Base-by-base conservation (phyloP, 2,113 vertebrate genomes). In the Coturnix japonica region DNA sequence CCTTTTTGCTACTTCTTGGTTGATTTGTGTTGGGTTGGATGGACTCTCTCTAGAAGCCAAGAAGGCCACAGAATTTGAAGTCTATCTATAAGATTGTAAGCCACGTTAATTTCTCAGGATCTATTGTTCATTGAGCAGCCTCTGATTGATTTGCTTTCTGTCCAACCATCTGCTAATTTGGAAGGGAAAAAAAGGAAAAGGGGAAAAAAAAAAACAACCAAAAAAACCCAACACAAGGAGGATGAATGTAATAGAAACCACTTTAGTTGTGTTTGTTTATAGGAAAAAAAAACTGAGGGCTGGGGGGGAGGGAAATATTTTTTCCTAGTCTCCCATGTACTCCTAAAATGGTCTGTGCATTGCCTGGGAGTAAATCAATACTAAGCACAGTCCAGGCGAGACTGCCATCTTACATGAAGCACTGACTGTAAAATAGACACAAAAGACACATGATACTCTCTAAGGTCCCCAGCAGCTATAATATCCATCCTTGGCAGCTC, bases 401-500 rank as follows among this genome's bases (percentile, higher is more conserved):
- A 94, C 97, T 97, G 98, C 97, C 97, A 97, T 98, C 96, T 97
- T 97, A 97, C 95, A 98, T 94, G 97, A 98, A 97, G 97, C 95
- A 96, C 95, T 67, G 90, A 97, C 97, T 98, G 95, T 97, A 97
- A 98, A 98, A 98, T 81, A 98, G 97, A 98, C 97, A 97, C 96
- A 97, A 97, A 97, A 98, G 98, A 97, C 96, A 97, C 96, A 96
- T 74, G 95, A 97, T 97, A 96, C 96, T 97, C 97, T 98, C 98
- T 86, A 71, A 98, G 97, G 98, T 98, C 97, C 98, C 97, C 96
- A 96, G 97, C 97, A 98, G 98, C 98, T 98, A 97, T 98, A 98
- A 98, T 98, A 98, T 97, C 97, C 97, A 98, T 98, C 97, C 98
- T 97, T 97, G 98, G 98, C 95, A 98, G 98, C 98, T 98, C 98